Conservation (phyloP, 2,113 vertebrate genomes). For the Caracal caracal region DNA sequence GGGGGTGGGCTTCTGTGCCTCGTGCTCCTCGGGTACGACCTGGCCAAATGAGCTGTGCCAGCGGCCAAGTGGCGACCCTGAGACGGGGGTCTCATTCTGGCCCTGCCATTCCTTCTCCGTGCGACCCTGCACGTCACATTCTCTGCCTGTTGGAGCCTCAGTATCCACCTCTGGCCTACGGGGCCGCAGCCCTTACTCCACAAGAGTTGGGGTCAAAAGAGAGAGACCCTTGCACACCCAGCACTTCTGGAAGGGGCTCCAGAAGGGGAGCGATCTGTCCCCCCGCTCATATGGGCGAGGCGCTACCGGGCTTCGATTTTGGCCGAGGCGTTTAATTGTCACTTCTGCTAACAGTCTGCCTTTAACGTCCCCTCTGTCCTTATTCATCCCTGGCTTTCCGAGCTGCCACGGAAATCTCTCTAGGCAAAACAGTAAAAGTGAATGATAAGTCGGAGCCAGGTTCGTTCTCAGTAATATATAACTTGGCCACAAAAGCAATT, state of each 20-base stretch:
- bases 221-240: background rate
- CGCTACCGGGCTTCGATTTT: conserved; percentile 42
- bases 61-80: background rate
- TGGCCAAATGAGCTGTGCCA: background rate
- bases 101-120: rapidly evolving
- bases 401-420: conserved; percentile 58
- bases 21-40: background rate
- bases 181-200: background rate
- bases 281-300: background rate
- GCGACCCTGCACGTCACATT: background rate
- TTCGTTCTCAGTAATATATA: conserved; percentile 59
- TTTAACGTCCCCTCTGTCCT: conserved; percentile 68
- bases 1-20: background rate
- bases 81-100: background rate
- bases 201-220: background rate
- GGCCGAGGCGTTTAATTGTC: conserved; percentile 71
- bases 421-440: conserved; percentile 73
- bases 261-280: background rate
- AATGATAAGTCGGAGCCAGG: conserved; percentile 60
- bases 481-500: conserved; percentile 66
- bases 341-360: conserved; percentile 67
- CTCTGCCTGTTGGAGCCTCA: background rate
- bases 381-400: conserved; percentile 56
- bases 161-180: background rate
- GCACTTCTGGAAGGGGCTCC: background rate